Conservation (phyloP, 1,140 invertebrate genomes). For the Cotesia glomerata region DNA sequence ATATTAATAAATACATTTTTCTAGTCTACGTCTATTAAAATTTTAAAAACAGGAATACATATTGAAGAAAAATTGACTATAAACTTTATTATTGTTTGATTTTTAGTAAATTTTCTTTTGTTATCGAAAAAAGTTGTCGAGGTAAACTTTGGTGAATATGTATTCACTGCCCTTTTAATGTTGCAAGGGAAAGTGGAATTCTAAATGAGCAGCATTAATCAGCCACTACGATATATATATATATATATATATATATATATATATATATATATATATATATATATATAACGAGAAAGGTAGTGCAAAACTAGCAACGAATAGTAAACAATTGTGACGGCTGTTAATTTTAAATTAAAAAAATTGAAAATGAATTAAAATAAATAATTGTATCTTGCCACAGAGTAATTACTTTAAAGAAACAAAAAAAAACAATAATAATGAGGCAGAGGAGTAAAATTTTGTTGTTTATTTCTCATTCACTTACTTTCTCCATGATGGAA, state of each 20-base stretch:
- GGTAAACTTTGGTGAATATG: constrained; percentile 17
- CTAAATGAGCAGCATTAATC: constrained; percentile 36
- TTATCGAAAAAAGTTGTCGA: not conserved
- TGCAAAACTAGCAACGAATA: constrained; percentile 42
- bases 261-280: constrained; percentile 24
- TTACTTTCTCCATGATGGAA: constrained; percentile 66
- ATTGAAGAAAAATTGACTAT: not conserved
- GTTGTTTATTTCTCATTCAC: constrained; percentile 48
- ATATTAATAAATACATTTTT: too few relatives aligned
- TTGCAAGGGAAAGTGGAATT: constrained; percentile 1
- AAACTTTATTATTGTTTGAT: not conserved
- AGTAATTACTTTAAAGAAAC: not conserved
- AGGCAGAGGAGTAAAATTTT: constrained; percentile 24
- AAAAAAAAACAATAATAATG: constrained; percentile 6
- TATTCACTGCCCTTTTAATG: constrained; percentile 32
- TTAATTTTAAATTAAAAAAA: constrained; percentile 5
- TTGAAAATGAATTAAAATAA: not conserved
- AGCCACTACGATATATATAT: constrained; percentile 40
- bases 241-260: constrained; percentile 24
- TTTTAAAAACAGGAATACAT: too few relatives aligned
- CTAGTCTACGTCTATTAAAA: too few relatives aligned
- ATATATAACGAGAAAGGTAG: constrained; percentile 15
- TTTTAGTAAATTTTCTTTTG: constrained; percentile 1
- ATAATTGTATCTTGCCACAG: constrained; percentile 11
- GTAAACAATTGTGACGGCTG: constrained; percentile 18